Conservation (phyloP, 2,888 invertebrate species). For the Andricus curvator region DNA sequence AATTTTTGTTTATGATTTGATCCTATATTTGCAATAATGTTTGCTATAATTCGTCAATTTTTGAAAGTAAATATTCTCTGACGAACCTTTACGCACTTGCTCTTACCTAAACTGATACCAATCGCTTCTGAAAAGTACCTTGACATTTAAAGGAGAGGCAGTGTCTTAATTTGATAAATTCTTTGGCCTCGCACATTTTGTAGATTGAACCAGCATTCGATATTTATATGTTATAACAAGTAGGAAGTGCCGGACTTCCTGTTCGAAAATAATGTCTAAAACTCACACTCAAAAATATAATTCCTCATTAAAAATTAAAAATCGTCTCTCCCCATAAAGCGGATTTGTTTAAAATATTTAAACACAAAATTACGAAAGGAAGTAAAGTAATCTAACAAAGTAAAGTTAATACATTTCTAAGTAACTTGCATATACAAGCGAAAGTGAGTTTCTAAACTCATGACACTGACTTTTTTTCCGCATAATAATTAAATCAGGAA, state of each 20-base stretch:
- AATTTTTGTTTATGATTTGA: neutral
- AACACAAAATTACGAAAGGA: too few relatives aligned
- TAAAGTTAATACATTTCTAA: too few relatives aligned
- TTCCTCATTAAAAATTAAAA: neutral
- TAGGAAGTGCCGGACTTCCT: neutral
- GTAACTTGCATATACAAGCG: too few relatives aligned
- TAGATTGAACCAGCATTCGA: neutral
- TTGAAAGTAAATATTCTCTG: neutral
- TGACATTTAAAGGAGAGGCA: constrained; percentile 34
- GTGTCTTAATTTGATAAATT: constrained; percentile 17
- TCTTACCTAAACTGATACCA: neutral
- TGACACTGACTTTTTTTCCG: too few relatives aligned
- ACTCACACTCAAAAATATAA: neutral
- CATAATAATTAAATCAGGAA: too few relatives aligned
- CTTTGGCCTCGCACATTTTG: constrained; percentile 17
- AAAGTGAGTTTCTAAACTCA: too few relatives aligned
- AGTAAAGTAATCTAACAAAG: too few relatives aligned
- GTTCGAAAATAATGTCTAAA: neutral
- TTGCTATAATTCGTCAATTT: neutral
- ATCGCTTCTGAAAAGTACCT: constrained; percentile 18
- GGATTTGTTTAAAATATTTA: too few relatives aligned
- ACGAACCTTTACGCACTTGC: neutral
- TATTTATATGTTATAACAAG: neutral
- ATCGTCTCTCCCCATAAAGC: neutral
- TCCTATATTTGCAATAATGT: neutral